phyloP scores from a whole-genome alignment of 2,113 vertebrate species.

The Megaleporinus macrocephalus region DNA sequence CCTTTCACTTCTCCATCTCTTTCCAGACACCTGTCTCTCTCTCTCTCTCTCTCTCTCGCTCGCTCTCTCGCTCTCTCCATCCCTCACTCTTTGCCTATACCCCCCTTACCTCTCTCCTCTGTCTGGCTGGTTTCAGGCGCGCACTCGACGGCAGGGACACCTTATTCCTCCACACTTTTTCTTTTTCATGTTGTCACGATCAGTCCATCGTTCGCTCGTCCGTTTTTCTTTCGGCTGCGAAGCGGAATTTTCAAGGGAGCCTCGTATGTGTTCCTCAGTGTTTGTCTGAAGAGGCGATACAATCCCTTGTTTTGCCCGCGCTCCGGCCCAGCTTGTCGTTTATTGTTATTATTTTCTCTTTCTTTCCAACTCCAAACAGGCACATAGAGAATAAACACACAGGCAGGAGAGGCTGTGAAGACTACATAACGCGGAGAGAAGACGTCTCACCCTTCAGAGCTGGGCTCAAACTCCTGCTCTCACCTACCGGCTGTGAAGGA shows the following conservation, averaged over 20 bases:
- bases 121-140: conserved; percentile 68
- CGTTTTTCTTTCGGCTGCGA: conserved; percentile 46
- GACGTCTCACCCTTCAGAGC: neutral
- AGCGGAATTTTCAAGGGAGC: conserved; percentile 38
- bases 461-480: neutral
- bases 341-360: neutral
- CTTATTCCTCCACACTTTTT: conserved; percentile 77
- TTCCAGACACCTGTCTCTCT: conserved; percentile 24
- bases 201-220: conserved; percentile 67
- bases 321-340: neutral
- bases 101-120: conserved; percentile 69
- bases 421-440: neutral
- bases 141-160: conserved; percentile 73
- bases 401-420: neutral
- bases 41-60: too few relatives aligned
- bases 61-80: conserved; percentile 60
- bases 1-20: neutral
- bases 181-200: conserved; percentile 82
- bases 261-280: conserved; percentile 37
- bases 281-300: conserved; percentile 27
- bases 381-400: neutral
- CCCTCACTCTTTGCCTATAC: neutral
- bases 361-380: neutral
- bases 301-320: conserved; percentile 1
- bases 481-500: conserved; percentile 24